Base-by-base conservation (phyloP, 2,888 invertebrate species). In the Cistogaster globosa region DNA sequence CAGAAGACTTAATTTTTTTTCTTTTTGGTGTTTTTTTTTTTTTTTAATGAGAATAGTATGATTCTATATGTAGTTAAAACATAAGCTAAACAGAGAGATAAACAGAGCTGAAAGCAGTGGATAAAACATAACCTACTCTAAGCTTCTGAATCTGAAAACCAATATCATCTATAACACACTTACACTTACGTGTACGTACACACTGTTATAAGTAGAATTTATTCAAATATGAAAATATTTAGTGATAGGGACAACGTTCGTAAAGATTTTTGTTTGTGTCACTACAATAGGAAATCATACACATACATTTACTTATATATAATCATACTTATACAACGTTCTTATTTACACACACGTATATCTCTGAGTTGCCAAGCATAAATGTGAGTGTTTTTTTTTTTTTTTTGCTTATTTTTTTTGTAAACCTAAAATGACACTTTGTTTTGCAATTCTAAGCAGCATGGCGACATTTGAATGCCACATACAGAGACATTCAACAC, bases 391-490 rank as follows among this genome's bases (percentile, higher is more conserved):
- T 82, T 32, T 32, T 6, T 26, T 26, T 26, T 26, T 26, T 26
- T 26, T 26, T 26, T n/a, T n/a, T n/a, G n/a, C n/a, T n/a, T 26
- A 4, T 26, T 26, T 1, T 85, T 80, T 78, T 69, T 74, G 55
- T 60, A 85, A 85, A 85, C 78, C 85, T 71, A 85, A 85, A 85
- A 78, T 85, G 84, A 85, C 84, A 85, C 81, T 85, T 85, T 85
- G 81, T 85, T 85, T 85, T 85, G 84, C 81, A 85, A 85, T 82
- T 85, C 81, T 77, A 85, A 85, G 78, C 85, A 85, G 78, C 78
- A 82, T 85, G 85, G 85, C 85, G 85, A 85, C 85, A 85, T 85
- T 85, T 82, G 85, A 85, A 85, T 85, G 85, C 85, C 85, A 85
- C 85, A 85, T 78, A 60, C 85, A 85, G 85, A 71, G 85, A 63